Base-by-base conservation (phyloP, 2,797 vertebrate species). In the Pelobates cultripes region DNA sequence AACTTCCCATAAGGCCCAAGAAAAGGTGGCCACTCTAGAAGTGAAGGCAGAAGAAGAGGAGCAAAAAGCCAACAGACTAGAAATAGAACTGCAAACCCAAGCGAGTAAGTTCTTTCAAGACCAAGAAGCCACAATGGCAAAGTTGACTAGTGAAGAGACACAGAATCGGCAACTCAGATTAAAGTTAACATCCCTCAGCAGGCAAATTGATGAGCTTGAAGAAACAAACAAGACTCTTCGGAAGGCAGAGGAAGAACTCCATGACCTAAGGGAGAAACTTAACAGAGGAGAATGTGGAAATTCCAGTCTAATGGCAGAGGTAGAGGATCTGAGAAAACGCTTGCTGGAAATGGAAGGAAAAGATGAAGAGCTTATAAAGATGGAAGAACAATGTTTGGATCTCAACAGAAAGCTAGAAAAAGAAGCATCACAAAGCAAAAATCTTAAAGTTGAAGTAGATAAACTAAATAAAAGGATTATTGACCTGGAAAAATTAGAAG, bases 331-430 rank as follows among this genome's bases (percentile, higher is more conserved):
- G 80, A 91, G 95, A 68, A 98, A 97, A 86, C 93, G 96, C 79
- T 92, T 99, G 2, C 91, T 98, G 53, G 97, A 98, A 85, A 98
- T 99, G 96, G 97, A 98, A 88, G 98, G 96, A 67, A 99, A 99
- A 90, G 97, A 99, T 2, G 97, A 98, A 84, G 97, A 99, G 87
- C 88, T 99, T 83, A 95, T 96, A 85, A 94, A 96, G 86, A 96
- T 98, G 96, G 97, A 98, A 89, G 96, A 98, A 77, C 96, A 97
- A 86, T 99, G 97, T 88, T 92, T 95, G 85, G 97, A 98, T 85
- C 96, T 99, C 81, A 96, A 96, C 53, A 96, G 93, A 82, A 98
- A 96, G 86, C 92, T 99, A 72, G 96, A 98, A 90, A 97, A 96
- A 84, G 97, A 99, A 89, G 92, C 95, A 17, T 90, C 82, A 4